Conservation (phyloP, 2,797 vertebrate species). For the Acropternis orthonyx region DNA sequence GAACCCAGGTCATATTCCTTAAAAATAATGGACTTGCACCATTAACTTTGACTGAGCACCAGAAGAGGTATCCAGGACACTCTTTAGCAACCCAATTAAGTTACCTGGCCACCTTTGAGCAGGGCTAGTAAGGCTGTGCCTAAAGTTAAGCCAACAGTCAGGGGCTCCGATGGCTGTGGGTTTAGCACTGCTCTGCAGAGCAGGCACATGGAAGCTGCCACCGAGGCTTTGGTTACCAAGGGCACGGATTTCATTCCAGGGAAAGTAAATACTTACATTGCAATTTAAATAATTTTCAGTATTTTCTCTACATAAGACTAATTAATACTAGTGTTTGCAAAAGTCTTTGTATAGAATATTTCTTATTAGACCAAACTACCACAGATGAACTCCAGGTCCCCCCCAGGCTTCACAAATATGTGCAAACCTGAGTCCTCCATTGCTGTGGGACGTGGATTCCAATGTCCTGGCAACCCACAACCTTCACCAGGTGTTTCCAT, state of each 20-base stretch:
- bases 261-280: background rate
- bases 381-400: background rate
- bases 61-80: background rate
- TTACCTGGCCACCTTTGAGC: background rate
- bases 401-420: background rate
- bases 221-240: background rate
- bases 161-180: background rate
- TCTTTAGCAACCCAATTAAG: background rate
- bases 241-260: background rate
- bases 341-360: background rate
- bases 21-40: background rate
- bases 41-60: background rate
- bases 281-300: background rate
- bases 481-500: fast-evolving
- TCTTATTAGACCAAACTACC: background rate
- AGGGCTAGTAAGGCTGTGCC: background rate
- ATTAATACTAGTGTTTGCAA: background rate
- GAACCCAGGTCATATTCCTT: background rate
- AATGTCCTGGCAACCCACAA: background rate
- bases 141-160: background rate
- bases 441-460: background rate
- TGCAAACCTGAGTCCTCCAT: fast-evolving
- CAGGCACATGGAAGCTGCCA: background rate
- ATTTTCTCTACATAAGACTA: background rate
- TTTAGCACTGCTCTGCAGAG: background rate